phyloP scores from a whole-genome alignment of 2,113 vertebrate genomes.

The Oenanthe melanoleuca region DNA sequence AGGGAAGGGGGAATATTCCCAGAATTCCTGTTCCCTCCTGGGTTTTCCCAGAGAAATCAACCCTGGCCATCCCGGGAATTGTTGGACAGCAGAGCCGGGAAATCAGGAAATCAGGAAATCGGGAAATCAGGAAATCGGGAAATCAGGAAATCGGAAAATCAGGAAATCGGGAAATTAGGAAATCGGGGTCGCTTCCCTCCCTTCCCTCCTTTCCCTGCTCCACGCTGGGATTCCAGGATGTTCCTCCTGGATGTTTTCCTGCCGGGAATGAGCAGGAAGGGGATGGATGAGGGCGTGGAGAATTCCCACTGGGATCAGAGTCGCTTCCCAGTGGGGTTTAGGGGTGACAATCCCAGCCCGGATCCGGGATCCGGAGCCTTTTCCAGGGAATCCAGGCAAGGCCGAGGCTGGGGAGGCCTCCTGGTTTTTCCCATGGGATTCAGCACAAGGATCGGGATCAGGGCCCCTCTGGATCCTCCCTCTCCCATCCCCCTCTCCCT shows the following conservation, averaged over 20 bases:
- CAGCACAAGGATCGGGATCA: rapidly evolving
- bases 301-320: neutral
- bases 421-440: rapidly evolving
- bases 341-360: neutral
- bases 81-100: rapidly evolving
- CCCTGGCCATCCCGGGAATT: neutral
- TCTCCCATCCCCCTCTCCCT: rapidly evolving
- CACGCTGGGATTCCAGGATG: rapidly evolving
- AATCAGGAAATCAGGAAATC: neutral
- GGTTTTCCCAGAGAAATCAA: rapidly evolving
- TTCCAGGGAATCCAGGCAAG: neutral
- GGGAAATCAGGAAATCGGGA: too few species aligned
- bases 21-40: neutral
- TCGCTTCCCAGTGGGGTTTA: neutral
- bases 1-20: neutral
- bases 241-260: neutral
- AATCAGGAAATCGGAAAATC: too few species aligned
- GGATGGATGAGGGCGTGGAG: rapidly evolving
- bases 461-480: neutral
- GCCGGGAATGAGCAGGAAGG: neutral
- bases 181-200: rapidly evolving
- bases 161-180: too few species aligned
- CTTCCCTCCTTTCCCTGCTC: neutral
- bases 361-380: neutral
- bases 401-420: neutral